Base-by-base conservation (phyloP, 2,888 invertebrate species). In the Linnaemya vulpina region DNA sequence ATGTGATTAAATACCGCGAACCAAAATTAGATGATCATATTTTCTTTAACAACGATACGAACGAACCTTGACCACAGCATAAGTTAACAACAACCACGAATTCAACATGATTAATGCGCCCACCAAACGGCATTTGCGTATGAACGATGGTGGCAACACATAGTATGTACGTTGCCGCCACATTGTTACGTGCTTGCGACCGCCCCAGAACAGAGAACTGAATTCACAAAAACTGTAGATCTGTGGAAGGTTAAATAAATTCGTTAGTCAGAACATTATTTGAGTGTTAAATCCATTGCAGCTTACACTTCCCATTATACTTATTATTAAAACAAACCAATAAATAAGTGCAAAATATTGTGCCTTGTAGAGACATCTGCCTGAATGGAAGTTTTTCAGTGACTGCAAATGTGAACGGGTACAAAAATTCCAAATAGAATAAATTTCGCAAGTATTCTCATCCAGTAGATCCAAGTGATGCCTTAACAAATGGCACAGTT, bases 301-400 rank as follows among this genome's bases (percentile, higher is more conserved):
- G 87, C 90, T 88, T 85, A 90, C 90, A 86, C 87, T 84, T 35
- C 90, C 90, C 38, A 83, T 49, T 13, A 87, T 40, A 80, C 89
- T 89, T 5, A 89, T 74, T 1, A 63, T 15, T 35, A 90, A 62
- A 1, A 89, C 87, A 38, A 88, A 35, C 90, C 90, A 90, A 85
- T 88, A 90, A 30, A 89, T 79, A 3, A 89, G 22, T 10, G 89
- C 88, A 87, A 89, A 90, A 85, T 88, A 86, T 43, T 88, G 87
- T 11, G 88, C 85, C 5, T 81, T 82, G 65, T 89, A 89, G 0
- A 87, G 62, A 7, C 87, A 68, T n/a, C 84, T 55, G 11, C 86
- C 73, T 1, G 43, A 20, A 8, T 88, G 70, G 20, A 86, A 84
- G 22, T 76, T 67, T 55, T 80, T 84, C 0, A 88, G 5, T 8